A percentile compares a stretch with the other conserved stretches of the same genome.
Evolutionary conservation across 2,113 vertebrate species (phyloP).

Genomic region (Oryzias woworae): DNA sequence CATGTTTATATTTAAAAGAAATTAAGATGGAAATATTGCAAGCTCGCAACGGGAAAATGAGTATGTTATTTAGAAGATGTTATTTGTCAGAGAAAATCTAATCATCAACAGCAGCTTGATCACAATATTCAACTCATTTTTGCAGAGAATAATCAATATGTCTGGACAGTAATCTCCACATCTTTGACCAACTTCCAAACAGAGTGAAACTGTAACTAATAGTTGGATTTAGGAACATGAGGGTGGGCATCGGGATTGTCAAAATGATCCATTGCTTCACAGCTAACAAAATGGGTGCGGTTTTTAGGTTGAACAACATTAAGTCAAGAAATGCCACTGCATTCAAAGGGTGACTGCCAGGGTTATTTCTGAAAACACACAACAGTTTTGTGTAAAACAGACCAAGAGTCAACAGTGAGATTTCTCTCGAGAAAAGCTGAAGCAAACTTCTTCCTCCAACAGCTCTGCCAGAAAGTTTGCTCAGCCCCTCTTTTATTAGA

Average conservation of each 20-base stretch:
- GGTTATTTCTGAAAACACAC: neutral
- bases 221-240: constrained; percentile 22
- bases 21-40: no score
- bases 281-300: constrained; percentile 36
- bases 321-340: neutral
- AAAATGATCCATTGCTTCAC: constrained; percentile 16
- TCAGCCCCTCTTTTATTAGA: no score
- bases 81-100: no score
- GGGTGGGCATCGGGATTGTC: constrained; percentile 7
- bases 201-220: constrained; percentile 44
- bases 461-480: no score
- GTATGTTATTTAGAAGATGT: no score
- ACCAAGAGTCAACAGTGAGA: neutral
- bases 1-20: no score
- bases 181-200: constrained; percentile 50
- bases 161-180: constrained; percentile 8
- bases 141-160: constrained; percentile 47
- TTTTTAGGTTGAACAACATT: neutral
- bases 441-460: no score
- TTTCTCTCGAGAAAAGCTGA: no score
- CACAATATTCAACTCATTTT: constrained; percentile 39
- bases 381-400: neutral
- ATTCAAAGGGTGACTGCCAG: constrained; percentile 6
- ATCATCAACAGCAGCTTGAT: constrained; percentile 26
- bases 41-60: no score